Percentiles rank a stretch among this genome's conserved stretches.
Conservation (phyloP, 2,797 vertebrate genomes). For the Smutsia gigantea region DNA sequence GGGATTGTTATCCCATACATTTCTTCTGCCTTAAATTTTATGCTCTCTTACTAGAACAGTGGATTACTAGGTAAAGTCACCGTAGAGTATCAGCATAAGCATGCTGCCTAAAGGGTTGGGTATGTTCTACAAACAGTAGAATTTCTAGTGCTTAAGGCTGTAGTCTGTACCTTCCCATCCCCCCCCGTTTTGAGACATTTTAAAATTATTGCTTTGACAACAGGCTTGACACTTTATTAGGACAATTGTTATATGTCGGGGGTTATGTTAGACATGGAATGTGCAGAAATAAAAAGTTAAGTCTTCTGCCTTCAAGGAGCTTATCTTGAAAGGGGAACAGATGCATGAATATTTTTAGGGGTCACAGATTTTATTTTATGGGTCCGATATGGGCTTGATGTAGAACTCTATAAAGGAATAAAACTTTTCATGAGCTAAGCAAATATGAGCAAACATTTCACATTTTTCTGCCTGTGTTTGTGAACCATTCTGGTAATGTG, state of each 20-base stretch:
- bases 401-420: neutral
- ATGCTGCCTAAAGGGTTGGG: neutral
- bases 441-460: neutral
- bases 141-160: neutral
- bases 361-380: neutral
- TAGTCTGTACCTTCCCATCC: neutral
- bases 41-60: neutral
- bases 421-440: neutral
- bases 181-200: constrained; percentile 6
- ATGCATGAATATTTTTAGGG: neutral
- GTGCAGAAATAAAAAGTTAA: constrained; percentile 5
- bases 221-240: neutral
- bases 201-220: constrained; percentile 17
- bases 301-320: neutral
- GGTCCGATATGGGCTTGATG: neutral
- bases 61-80: neutral
- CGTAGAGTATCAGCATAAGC: neutral
- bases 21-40: constrained; percentile 25
- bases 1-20: neutral
- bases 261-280: neutral
- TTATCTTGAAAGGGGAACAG: neutral
- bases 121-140: neutral
- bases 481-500: neutral
- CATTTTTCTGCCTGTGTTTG: neutral
- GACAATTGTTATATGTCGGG: neutral